Base-by-base conservation (phyloP, 2,888 invertebrate species). In the Xestobium rufovillosum region DNA sequence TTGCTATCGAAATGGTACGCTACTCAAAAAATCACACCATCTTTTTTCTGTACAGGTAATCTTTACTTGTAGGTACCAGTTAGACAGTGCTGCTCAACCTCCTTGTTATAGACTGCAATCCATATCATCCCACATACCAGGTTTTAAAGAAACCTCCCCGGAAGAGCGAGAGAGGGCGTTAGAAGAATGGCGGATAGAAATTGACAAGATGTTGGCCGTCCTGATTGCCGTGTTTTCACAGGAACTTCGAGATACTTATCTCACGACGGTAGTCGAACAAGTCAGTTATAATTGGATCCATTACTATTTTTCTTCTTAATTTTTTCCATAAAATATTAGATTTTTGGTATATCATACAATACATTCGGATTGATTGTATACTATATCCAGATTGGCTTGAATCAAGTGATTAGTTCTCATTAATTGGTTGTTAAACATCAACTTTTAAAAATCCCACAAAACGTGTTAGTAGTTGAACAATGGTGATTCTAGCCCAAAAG, bases 241-340 rank as follows among this genome's bases (percentile, higher is more conserved):
- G 54, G 85, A 85, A 58, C 74, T 85, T 13, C 74, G 83, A 50
- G 84, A 86, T 53, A 83, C 83, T 0, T 86, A 86, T 63, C 72
- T 86, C 45, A 83, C 84, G 3, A 85, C 85, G 3, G 83, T 84
- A 0, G 78, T 85, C 3, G 86, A 86, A 63, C 85, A 85, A 73
- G 79, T 78, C 49, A 45, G 40, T 34, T 15, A 4, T 25, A 34
- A 19, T 19, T 30, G 8, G 8, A 3, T 9, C 31, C 11, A 0
- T 3, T n/a, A 10, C n/a, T n/a, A n/a, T n/a, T n/a, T n/a, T n/a
- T n/a, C n/a, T n/a, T n/a, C n/a, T n/a, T n/a, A n/a, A n/a, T n/a
- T n/a, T n/a, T n/a, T n/a, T n/a, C n/a, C n/a, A n/a, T n/a, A n/a
- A n/a, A n/a, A n/a, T n/a, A n/a, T n/a, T n/a, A n/a, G n/a, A n/a